These are phyloP conservation scores for Monodelphis domestica DNA, from an alignment of 2,797 vertebrate genomes.

Conservation along the genomic window DNA sequence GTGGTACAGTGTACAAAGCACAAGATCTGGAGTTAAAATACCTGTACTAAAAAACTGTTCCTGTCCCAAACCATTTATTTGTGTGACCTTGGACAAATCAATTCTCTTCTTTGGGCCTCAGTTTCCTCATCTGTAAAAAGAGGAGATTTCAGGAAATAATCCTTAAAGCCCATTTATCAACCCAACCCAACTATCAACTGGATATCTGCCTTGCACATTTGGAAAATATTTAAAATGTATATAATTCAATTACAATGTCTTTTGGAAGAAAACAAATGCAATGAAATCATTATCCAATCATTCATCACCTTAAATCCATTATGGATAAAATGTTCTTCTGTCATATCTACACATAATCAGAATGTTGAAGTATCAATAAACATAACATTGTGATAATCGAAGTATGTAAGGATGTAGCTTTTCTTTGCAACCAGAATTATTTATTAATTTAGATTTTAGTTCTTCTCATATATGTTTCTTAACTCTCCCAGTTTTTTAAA, in stretches of 20 bases:
- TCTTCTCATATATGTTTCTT: constrained; percentile 7
- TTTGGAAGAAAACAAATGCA: not conserved
- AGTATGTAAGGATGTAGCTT: not conserved
- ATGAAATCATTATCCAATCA: not conserved
- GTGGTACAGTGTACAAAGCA: not conserved
- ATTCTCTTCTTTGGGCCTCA: not conserved
- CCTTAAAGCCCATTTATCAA: not conserved
- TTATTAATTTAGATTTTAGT: not conserved
- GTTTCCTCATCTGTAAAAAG: not conserved
- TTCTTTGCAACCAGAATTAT: not conserved
- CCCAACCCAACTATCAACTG: no score
- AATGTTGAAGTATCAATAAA: constrained; percentile 32
- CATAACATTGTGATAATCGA: not conserved
- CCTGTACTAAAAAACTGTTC: not conserved
- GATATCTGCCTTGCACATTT: not conserved
- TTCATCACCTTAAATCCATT: not conserved
- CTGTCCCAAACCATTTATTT: not conserved
- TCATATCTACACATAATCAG: constrained; percentile 24
- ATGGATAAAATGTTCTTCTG: constrained; percentile 9
- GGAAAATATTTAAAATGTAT: not conserved
- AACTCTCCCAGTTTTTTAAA: constrained; percentile 10
- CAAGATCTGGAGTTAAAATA: not conserved
- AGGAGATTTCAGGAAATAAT: not conserved
- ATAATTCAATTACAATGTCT: no score
- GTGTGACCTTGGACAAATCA: not conserved